phyloP scores from a whole-genome alignment of 1,140 invertebrate genomes.

The Ceratosolen solmsi region DNA sequence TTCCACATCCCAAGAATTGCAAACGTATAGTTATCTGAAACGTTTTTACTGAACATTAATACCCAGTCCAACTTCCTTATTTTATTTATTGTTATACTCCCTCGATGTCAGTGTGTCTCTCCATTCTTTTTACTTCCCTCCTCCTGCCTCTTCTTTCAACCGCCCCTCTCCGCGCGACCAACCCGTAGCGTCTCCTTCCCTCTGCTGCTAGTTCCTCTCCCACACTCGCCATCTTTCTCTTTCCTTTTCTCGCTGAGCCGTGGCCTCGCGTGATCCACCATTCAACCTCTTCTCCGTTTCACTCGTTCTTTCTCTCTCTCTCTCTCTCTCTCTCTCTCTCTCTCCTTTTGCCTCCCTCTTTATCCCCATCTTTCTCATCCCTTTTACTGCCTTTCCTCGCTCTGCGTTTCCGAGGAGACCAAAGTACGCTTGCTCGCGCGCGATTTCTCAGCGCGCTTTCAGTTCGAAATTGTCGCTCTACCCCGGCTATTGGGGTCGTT shows the following conservation, averaged over 20 bases:
- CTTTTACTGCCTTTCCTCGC: conserved; percentile 58
- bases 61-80: conserved; percentile 52
- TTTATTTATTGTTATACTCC: conserved; percentile 53
- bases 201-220: conserved; percentile 52
- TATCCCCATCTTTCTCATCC: conserved; percentile 57
- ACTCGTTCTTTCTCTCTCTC: conserved; percentile 56
- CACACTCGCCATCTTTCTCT: conserved; percentile 54
- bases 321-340: conserved; percentile 54
- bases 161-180: conserved; percentile 60
- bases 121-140: conserved; percentile 48
- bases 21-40: conserved; percentile 53
- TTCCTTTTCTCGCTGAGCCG: conserved; percentile 53
- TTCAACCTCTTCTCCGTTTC: conserved; percentile 49
- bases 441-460: conserved; percentile 51
- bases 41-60: conserved; percentile 52
- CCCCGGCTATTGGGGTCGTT: conserved; percentile 60
- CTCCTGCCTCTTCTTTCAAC: conserved; percentile 59
- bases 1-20: conserved; percentile 46
- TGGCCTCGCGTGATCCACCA: conserved; percentile 52
- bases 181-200: conserved; percentile 57
- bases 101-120: conserved; percentile 36
- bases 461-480: conserved; percentile 53
- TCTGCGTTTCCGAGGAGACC: conserved; percentile 56
- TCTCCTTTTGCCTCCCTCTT: conserved; percentile 51
- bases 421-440: conserved; percentile 50